Conservation (phyloP, 2,797 vertebrate genomes). For the Taenioides sp. region DNA sequence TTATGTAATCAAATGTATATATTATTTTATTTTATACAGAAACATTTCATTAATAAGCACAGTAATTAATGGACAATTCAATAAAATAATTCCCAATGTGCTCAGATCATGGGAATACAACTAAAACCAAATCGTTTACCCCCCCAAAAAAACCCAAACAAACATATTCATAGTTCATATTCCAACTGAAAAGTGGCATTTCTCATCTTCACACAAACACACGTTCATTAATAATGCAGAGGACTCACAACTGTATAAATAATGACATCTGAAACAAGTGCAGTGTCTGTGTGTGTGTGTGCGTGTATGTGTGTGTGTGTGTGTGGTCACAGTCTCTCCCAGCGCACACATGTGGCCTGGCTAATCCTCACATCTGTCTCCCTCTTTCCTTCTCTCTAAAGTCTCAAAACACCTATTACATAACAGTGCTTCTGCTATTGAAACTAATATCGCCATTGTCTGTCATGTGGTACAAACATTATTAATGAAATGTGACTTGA, state of each 20-base stretch:
- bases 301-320: neutral
- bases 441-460: neutral
- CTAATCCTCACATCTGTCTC: slow-evolving; percentile 57
- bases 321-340: slow-evolving; percentile 19
- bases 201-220: slow-evolving; percentile 7
- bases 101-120: neutral
- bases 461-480: neutral
- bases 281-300: neutral
- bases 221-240: slow-evolving; percentile 23
- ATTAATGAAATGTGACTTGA: slow-evolving; percentile 24
- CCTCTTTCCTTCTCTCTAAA: slow-evolving; percentile 11
- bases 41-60: neutral
- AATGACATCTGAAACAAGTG: slow-evolving; percentile 9
- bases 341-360: slow-evolving; percentile 31
- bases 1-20: neutral
- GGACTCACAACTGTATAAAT: slow-evolving; percentile 10
- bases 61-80: neutral
- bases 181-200: slow-evolving; percentile 5
- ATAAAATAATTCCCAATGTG: neutral
- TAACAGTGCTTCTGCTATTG: neutral
- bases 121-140: neutral
- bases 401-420: slow-evolving; percentile 3
- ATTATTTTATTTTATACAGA: neutral
- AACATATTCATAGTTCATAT: no score
- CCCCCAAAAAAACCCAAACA: no score